Percentiles rank a stretch among this genome's conserved stretches.
phyloP scores from a whole-genome alignment of 2,888 invertebrate species.

The Brachylomia viminalis region DNA sequence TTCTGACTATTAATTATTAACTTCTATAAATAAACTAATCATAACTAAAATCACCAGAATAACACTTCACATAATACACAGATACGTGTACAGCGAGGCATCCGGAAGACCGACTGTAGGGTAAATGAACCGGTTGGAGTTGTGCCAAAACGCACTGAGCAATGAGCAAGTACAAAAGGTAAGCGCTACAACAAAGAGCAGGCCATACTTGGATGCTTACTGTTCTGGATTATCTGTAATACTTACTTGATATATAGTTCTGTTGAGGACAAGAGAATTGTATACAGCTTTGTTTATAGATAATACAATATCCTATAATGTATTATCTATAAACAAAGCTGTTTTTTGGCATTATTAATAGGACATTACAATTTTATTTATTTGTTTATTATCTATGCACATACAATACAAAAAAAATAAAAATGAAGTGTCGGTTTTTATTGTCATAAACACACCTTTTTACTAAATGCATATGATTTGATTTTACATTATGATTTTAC shows the following conservation, averaged over 20 bases:
- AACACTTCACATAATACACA: constrained; percentile 54
- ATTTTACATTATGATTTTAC: too few species aligned
- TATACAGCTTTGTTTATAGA: too few species aligned
- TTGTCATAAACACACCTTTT: too few species aligned
- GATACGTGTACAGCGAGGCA: constrained; percentile 66
- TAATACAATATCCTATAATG: too few species aligned
- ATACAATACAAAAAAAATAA: too few species aligned
- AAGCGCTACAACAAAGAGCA: constrained; percentile 31
- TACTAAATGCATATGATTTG: too few species aligned
- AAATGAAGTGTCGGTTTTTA: too few species aligned
- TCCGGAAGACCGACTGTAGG: constrained; percentile 78
- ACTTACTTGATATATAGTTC: background rate
- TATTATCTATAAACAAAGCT: too few species aligned
- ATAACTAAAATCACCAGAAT: constrained; percentile 67
- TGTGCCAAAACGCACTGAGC: constrained; percentile 74
- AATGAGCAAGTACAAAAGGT: constrained; percentile 59
- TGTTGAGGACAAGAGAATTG: background rate
- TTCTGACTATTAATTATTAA: too few species aligned
- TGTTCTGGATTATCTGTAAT: constrained; percentile 7
- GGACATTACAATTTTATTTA: too few species aligned
- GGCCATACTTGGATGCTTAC: constrained; percentile 3
- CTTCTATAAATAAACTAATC: background rate
- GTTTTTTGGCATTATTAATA: too few species aligned
- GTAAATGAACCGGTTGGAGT: constrained; percentile 81
- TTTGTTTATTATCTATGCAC: too few species aligned